Evolutionary conservation across 2,113 vertebrate genomes (phyloP).

Genomic region (Ranitomeya variabilis): DNA sequence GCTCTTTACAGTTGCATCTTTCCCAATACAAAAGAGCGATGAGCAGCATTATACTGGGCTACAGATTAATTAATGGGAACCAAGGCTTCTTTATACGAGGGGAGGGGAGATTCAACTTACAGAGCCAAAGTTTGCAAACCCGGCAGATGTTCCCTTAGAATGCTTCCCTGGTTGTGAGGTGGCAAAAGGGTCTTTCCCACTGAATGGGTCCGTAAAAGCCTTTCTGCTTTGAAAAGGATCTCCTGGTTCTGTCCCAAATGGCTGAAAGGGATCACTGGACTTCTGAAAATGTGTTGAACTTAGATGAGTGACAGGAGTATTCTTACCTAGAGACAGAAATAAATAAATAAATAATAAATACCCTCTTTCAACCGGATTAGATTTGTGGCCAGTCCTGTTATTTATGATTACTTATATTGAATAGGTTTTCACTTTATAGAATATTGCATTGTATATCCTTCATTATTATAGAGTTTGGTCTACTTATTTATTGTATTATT

Average conservation of each 20-base stretch:
- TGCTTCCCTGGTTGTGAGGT: slow-evolving; percentile 89
- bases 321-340: slow-evolving; percentile 81
- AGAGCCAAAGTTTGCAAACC: slow-evolving; percentile 92
- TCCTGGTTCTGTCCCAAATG: slow-evolving; percentile 81
- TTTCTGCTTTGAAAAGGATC: slow-evolving; percentile 95
- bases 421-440: no score
- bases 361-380: no score
- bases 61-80: slow-evolving; percentile 37
- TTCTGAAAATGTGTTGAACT: slow-evolving; percentile 82
- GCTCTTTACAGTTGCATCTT: slow-evolving; percentile 36
- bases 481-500: no score
- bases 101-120: slow-evolving; percentile 86
- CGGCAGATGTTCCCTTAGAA: slow-evolving; percentile 83
- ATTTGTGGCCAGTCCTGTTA: no score
- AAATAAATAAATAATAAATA: neutral
- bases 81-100: slow-evolving; percentile 46
- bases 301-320: slow-evolving; percentile 87
- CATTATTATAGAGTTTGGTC: no score
- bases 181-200: slow-evolving; percentile 95
- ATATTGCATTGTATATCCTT: no score
- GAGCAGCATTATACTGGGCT: slow-evolving; percentile 47
- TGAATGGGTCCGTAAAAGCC: slow-evolving; percentile 92
- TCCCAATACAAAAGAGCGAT: slow-evolving; percentile 33
- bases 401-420: no score
- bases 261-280: slow-evolving; percentile 91